phyloP scores from a whole-genome alignment of 2,888 invertebrate species.

The Cylloceria caligata region DNA sequence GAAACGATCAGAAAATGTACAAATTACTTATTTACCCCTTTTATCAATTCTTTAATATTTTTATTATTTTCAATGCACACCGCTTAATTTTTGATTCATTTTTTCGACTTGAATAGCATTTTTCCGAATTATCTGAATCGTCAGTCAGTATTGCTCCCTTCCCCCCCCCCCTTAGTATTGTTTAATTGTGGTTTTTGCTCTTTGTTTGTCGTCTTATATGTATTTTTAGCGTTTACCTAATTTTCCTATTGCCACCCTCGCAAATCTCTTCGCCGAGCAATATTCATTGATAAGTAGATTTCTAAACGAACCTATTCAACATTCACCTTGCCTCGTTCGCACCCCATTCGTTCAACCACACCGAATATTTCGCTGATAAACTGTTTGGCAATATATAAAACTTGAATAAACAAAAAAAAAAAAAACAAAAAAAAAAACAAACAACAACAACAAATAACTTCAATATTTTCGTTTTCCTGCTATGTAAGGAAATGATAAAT shows the following conservation, averaged over 20 bases:
- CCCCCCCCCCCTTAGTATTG: no score
- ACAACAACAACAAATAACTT: no score
- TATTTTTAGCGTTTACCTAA: not conserved
- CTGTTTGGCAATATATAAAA: not conserved
- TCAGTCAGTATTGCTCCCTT: not conserved
- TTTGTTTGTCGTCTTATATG: not conserved
- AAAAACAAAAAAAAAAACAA: no score
- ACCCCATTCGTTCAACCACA: constrained; percentile 19
- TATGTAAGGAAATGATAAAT: no score
- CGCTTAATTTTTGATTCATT: no score
- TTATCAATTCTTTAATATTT: no score
- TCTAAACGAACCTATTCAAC: constrained; percentile 4
- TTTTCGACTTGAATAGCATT: no score
- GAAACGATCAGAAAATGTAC: no score
- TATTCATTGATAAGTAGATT: constrained; percentile 6
- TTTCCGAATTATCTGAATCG: no score
- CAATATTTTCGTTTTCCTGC: not conserved
- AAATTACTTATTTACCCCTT: no score
- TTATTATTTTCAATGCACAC: no score
- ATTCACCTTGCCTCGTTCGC: constrained; percentile 8
- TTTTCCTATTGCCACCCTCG: not conserved
- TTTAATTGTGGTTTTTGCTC: constrained; percentile 15
- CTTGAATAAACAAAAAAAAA: not conserved
- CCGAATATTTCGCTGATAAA: not conserved
- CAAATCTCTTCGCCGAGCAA: not conserved